Base-by-base conservation (phyloP, 2,888 invertebrate genomes). In the Octonoba sinensis region DNA sequence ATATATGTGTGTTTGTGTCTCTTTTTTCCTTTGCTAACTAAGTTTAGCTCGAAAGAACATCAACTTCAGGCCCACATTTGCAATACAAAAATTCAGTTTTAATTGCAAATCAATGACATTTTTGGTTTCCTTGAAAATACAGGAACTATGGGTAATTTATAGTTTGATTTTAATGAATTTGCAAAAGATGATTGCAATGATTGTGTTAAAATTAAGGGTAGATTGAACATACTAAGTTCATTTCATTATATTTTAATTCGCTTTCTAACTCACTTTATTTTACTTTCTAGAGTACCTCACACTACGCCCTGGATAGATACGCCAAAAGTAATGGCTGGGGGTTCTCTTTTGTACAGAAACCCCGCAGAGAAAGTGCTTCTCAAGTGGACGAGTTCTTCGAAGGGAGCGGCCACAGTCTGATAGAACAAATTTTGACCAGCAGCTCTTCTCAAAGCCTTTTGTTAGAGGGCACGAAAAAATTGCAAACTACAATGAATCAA, bases 301-400 rank as follows among this genome's bases (percentile, higher is more conserved):
- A 54, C 47, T 54, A 64, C 82, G 72, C 71, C 71, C 82, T 82
- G 82, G 82, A 82, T 56, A 75, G 65, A 18, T 76, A 72, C 72
- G 71, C 51, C 27, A 44, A 47, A 66, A 71, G 36, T 36, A 65
- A 82, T 90, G 93, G 92, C 90, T 83, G 85, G 81, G 76, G 67
- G 22, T 62, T 69, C 36, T 74, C 59, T 44, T 16, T 56, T 16
- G 13, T 71, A 2, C 79, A 79, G 46, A 91, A 92, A 88, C 89
- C 90, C 85, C 88, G 91, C 84, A 88, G 92, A 84, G 91, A 92
- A 87, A 91, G 92, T 86, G 92, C 91, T 20, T 91, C 91, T 16
- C 90, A 91, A 83, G 90, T 92, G 84, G 93, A 93, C 88, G 93
- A 93, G 86, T 92, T 92, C 88, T 93, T 93, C 89, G 86, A 86